phyloP scores from a whole-genome alignment of 2,888 invertebrate genomes.

The Cactoblastis cactorum region DNA sequence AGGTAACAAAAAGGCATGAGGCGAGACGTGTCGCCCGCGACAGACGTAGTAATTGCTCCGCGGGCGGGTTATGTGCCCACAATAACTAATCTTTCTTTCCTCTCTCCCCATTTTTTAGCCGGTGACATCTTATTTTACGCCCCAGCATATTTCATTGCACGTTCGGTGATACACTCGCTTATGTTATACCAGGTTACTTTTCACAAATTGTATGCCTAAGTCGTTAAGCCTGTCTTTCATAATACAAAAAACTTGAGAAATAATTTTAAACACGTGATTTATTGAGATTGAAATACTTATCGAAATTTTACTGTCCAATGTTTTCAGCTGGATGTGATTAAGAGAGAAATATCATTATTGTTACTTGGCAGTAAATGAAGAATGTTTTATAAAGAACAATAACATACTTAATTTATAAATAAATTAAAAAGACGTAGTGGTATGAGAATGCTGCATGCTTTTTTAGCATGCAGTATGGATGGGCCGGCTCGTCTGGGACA shows the following conservation, averaged over 20 bases:
- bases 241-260: conserved; percentile 23
- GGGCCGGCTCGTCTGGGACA: too few relatives aligned
- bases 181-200: conserved; percentile 29
- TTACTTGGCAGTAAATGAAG: too few relatives aligned
- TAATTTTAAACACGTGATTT: conserved; percentile 34
- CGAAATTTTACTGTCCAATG: neutral
- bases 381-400: too few relatives aligned
- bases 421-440: too few relatives aligned
- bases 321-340: too few relatives aligned
- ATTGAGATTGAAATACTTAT: conserved; percentile 19
- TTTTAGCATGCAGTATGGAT: too few relatives aligned
- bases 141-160: conserved; percentile 42
- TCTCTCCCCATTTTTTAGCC: conserved; percentile 48
- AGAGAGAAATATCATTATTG: too few relatives aligned
- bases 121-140: conserved; percentile 59
- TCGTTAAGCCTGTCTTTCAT: conserved; percentile 17
- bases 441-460: too few relatives aligned
- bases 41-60: conserved; percentile 45
- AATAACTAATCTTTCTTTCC: conserved; percentile 55
- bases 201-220: conserved; percentile 24
- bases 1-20: conserved; percentile 6
- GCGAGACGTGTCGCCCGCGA: conserved; percentile 21
- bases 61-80: conserved; percentile 39
- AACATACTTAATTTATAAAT: too few relatives aligned
- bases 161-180: conserved; percentile 32